These are phyloP conservation scores for Sceliomorpha sp. DNA, from an alignment of 2,888 invertebrate genomes.

Conservation along the genomic window DNA sequence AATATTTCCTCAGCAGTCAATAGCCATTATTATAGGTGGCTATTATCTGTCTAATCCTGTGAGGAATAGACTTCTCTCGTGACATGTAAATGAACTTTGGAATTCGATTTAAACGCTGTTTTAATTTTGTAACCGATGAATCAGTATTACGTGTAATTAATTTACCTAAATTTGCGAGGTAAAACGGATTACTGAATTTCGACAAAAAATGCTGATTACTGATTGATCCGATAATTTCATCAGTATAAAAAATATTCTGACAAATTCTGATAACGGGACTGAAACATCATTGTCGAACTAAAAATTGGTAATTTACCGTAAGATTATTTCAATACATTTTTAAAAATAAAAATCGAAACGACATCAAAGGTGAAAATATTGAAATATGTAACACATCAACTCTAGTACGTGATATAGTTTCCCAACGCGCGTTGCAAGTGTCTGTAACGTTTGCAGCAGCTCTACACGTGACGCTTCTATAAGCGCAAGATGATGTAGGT, in stretches of 20 bases:
- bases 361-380: slow-evolving; percentile 32
- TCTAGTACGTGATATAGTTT: slow-evolving; percentile 31
- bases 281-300: too few relatives aligned
- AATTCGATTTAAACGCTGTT: slow-evolving; percentile 25
- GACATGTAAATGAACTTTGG: slow-evolving; percentile 18
- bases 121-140: slow-evolving; percentile 19
- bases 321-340: too few relatives aligned
- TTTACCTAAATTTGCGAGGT: background rate
- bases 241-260: too few relatives aligned
- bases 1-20: slow-evolving; percentile 35
- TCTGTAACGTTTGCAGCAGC: slow-evolving; percentile 25
- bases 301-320: too few relatives aligned
- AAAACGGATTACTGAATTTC: too few relatives aligned
- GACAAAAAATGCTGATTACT: too few relatives aligned
- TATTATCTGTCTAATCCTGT: slow-evolving; percentile 27
- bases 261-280: too few relatives aligned
- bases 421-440: slow-evolving; percentile 10
- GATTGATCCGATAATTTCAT: too few relatives aligned
- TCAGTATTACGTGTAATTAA: background rate
- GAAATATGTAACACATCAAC: slow-evolving; percentile 26
- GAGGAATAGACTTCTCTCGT: slow-evolving; percentile 15
- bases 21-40: slow-evolving; percentile 26
- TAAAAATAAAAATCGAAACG: too few relatives aligned
- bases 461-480: slow-evolving; percentile 16
- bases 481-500: slow-evolving; percentile 17